Evolutionary conservation across 2,113 vertebrate genomes (phyloP).

Genomic region (Pan troglodytes): NHGRI_mPanTro3-v2.1_pri NC_072408.2:44556501-44557000

Average conservation of each 20-base stretch:
- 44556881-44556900: constrained; percentile 17
- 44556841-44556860: not conserved
- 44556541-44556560: not conserved
- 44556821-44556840: constrained; percentile 36
- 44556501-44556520: not conserved
- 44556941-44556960: not conserved
- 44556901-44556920: not conserved
- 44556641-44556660: not conserved
- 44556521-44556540: not conserved
- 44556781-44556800: constrained; percentile 9
- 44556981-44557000: not conserved
- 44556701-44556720: not conserved
- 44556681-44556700: not conserved
- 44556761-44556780: constrained; percentile 12
- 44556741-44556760: constrained; percentile 27
- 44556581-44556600: not conserved
- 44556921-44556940: not conserved
- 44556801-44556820: constrained; percentile 42
- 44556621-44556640: not conserved
- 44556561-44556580: not conserved
- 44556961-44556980: not conserved
- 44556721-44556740: constrained; percentile 4
- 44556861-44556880: constrained; percentile 2
- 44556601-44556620: not conserved
- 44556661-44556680: not conserved